These are phyloP conservation scores for Dromius quadrimaculatus DNA, from an alignment of 2,888 invertebrate genomes.

Conservation along the genomic window DNA sequence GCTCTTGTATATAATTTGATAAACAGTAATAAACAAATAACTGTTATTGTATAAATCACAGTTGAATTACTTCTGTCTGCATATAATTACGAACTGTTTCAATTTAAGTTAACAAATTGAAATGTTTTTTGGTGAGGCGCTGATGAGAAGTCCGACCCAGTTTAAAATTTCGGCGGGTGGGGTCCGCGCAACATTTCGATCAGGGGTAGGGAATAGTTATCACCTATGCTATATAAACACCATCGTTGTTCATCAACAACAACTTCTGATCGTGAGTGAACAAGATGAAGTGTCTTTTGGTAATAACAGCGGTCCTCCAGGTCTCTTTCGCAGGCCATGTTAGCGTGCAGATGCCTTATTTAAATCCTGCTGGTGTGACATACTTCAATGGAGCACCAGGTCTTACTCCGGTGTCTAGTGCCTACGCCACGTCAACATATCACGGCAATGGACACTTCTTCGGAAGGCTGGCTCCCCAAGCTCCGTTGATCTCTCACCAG, in stretches of 20 bases:
- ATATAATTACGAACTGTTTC: no score
- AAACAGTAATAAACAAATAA: no score
- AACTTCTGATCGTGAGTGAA: conserved; percentile 4
- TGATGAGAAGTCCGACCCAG: conserved; percentile 41
- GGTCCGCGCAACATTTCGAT: neutral
- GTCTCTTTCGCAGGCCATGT: conserved; percentile 60
- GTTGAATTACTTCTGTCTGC: no score
- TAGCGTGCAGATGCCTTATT: conserved; percentile 65
- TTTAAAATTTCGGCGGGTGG: conserved; percentile 33
- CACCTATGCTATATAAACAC: conserved; percentile 38
- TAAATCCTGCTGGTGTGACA: conserved; percentile 70
- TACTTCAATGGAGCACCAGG: conserved; percentile 63
- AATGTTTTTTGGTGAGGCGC: conserved; percentile 1
- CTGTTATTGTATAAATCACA: no score
- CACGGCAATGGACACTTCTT: conserved; percentile 35
- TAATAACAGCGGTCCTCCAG: conserved; percentile 61
- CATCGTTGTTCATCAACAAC: conserved; percentile 1
- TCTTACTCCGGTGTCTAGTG: neutral
- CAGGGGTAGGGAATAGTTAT: conserved; percentile 22
- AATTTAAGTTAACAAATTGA: no score
- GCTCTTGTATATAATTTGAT: no score
- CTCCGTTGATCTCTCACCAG: conserved; percentile 61
- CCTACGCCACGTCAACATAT: conserved; percentile 28
- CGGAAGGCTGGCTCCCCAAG: conserved; percentile 4
- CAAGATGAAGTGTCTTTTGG: conserved; percentile 37